Evolutionary conservation across 2,113 vertebrate genomes (phyloP).

Genomic region (Dicrurus megarhynchus): DNA sequence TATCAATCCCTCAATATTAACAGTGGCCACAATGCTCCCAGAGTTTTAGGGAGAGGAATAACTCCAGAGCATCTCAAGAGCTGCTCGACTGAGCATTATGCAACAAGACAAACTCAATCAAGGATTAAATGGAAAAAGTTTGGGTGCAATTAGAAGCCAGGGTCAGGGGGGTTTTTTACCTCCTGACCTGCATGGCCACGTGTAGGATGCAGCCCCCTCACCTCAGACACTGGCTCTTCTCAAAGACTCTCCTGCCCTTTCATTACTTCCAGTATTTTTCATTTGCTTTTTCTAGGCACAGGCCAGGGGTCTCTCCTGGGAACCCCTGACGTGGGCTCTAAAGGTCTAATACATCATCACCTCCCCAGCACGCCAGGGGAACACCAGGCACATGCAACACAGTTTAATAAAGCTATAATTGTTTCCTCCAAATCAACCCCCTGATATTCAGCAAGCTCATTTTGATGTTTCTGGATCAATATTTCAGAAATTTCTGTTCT

Average conservation of each 20-base stretch:
- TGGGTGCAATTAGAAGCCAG: not conserved
- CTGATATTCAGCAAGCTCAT: not conserved
- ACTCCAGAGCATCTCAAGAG: not conserved
- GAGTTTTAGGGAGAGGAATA: not conserved
- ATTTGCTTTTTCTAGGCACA: not conserved
- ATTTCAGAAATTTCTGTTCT: not conserved
- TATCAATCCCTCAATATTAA: not conserved
- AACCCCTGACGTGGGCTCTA: accelerated
- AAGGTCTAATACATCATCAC: not conserved
- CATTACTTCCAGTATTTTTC: not conserved
- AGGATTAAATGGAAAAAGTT: not conserved
- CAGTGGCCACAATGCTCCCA: not conserved
- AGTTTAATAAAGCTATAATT: not conserved
- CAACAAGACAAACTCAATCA: not conserved
- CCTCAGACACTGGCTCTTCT: not conserved
- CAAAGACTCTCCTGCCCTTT: not conserved
- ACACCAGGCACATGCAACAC: not conserved
- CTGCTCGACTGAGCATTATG: accelerated
- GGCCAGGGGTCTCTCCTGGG: not conserved
- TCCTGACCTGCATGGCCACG: accelerated
- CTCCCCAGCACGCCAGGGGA: accelerated
- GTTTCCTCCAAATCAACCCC: not conserved
- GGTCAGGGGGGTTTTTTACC: not conserved
- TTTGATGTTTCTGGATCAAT: not conserved
- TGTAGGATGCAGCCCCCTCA: not conserved